Conservation (phyloP, 2,113 vertebrate genomes). For the Turnix velox region DNA sequence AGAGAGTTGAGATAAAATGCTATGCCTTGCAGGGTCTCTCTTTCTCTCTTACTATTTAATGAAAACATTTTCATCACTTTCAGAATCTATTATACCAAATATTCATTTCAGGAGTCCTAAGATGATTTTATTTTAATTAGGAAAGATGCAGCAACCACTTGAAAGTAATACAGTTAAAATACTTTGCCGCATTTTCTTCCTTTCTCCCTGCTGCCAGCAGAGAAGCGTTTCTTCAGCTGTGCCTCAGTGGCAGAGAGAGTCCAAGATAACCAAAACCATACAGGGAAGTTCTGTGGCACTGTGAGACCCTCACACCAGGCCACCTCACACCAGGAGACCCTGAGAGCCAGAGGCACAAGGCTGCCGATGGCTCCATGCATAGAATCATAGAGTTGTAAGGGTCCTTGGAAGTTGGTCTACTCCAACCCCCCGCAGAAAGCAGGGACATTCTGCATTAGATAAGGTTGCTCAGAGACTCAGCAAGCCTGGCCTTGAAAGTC, state of each 20-base stretch:
- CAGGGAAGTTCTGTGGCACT: not conserved
- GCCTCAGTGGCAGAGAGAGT: accelerated
- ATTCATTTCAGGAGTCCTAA: slow-evolving; percentile 70
- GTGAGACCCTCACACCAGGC: accelerated
- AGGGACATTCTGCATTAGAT: too few species aligned
- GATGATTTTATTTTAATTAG: slow-evolving; percentile 77
- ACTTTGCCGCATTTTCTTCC: not conserved
- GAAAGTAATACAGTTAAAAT: slow-evolving; percentile 60
- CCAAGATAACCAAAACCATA: accelerated
- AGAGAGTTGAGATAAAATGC: slow-evolving; percentile 75
- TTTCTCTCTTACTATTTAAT: slow-evolving; percentile 67
- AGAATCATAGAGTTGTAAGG: too few species aligned
- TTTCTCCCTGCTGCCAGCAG: accelerated
- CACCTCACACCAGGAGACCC: not conserved
- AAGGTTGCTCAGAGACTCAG: too few species aligned
- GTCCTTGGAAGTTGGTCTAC: too few species aligned
- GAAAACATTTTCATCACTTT: slow-evolving; percentile 79
- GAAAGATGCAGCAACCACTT: slow-evolving; percentile 63
- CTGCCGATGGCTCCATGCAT: not conserved
- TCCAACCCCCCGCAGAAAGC: too few species aligned
- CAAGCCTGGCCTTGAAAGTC: too few species aligned
- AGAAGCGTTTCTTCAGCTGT: not conserved
- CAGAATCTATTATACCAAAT: slow-evolving; percentile 71
- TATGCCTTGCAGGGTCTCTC: slow-evolving; percentile 76
- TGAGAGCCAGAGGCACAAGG: not conserved